Percentiles rank a stretch among this genome's conserved stretches.
These are phyloP conservation scores for Bos taurus DNA, from an alignment of 2,113 vertebrate genomes.

Conservation along the genomic window ARS-UCD2.0 NC_037350.1:36653501-36654000, in stretches of 20 bases:
- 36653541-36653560: background rate
- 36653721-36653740: background rate
- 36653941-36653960: background rate
- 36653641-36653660: rapidly evolving
- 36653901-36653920: background rate
- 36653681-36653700: background rate
- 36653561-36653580: background rate
- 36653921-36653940: background rate
- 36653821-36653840: background rate
- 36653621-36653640: background rate
- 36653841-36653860: background rate
- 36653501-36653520: background rate
- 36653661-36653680: background rate
- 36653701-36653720: background rate
- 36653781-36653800: rapidly evolving
- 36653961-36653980: background rate
- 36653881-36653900: background rate
- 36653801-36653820: background rate
- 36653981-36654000: background rate
- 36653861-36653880: background rate
- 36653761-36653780: background rate
- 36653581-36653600: background rate
- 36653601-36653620: too few species aligned
- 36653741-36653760: background rate
- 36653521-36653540: background rate